These are phyloP conservation scores for Scylla paramamosain DNA, from an alignment of 1,140 invertebrate species.

Conservation along the genomic window DNA sequence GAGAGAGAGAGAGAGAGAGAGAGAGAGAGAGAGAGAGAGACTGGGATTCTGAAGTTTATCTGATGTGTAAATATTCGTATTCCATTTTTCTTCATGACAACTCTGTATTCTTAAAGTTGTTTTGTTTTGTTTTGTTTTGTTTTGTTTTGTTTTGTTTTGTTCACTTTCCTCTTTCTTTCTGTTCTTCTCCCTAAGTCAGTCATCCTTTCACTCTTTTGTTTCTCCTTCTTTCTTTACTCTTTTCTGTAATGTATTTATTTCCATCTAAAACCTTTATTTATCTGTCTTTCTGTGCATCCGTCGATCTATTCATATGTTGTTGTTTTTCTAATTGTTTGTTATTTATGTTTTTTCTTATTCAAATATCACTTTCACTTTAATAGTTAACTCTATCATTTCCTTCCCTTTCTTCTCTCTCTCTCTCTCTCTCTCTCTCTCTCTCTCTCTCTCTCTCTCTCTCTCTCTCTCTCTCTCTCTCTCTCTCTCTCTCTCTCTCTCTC, in stretches of 20 bases:
- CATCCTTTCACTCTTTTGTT: not conserved
- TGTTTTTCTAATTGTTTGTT: not conserved
- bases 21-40: not conserved
- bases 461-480: too few relatives aligned
- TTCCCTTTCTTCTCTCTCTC: too few relatives aligned
- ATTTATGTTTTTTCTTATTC: not conserved
- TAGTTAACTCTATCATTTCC: too few relatives aligned
- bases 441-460: not conserved
- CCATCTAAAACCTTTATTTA: too few relatives aligned
- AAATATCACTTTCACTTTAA: too few relatives aligned
- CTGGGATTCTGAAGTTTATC: not conserved
- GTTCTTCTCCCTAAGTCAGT: not conserved
- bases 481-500: too few relatives aligned
- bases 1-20: too few relatives aligned
- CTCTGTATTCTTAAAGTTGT: not conserved
- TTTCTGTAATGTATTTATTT: not conserved
- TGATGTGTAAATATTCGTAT: too few relatives aligned
- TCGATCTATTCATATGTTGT: too few relatives aligned
- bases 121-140: not conserved
- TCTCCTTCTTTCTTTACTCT: not conserved
- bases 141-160: not conserved
- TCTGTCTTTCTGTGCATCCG: too few relatives aligned
- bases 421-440: not conserved
- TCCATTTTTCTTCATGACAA: too few relatives aligned
- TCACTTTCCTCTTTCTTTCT: not conserved